These are phyloP conservation scores for Caranx ignobilis DNA, from an alignment of 2,113 vertebrate genomes.

Conservation along the genomic window DNA sequence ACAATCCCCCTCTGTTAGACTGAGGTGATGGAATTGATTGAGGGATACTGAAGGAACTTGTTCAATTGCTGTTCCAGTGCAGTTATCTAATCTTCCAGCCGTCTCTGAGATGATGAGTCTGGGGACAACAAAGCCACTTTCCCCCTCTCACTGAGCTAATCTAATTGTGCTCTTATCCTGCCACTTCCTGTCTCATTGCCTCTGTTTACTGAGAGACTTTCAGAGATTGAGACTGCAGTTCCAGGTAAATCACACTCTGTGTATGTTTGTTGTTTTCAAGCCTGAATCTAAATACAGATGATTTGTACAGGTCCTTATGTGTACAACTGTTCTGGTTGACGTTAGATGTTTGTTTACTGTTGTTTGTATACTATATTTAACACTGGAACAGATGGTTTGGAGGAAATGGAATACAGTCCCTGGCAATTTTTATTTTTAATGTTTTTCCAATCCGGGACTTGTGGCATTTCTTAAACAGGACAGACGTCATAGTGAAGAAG, in stretches of 20 bases:
- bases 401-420: not conserved
- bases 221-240: not conserved
- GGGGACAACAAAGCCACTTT: conserved; percentile 32
- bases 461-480: too few species aligned
- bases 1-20: conserved; percentile 1
- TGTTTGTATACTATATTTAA: not conserved
- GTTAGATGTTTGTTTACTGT: not conserved
- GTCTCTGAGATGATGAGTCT: conserved; percentile 44
- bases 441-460: not conserved
- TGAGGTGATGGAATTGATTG: conserved; percentile 9
- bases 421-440: too few species aligned
- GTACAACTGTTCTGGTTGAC: not conserved
- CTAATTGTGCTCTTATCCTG: conserved; percentile 36
- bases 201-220: conserved; percentile 19
- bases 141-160: conserved; percentile 13
- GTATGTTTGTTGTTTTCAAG: not conserved
- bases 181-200: conserved; percentile 28
- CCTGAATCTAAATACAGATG: too few species aligned
- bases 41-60: conserved; percentile 28
- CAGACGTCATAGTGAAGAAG: not conserved
- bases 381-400: too few species aligned
- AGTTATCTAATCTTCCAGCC: conserved; percentile 51
- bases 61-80: conserved; percentile 22
- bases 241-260: not conserved
- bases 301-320: too few species aligned